A percentile compares a stretch with the other conserved stretches of the same genome.
phyloP scores from a whole-genome alignment of 2,797 vertebrate species.

The Mareca strepera region DNA sequence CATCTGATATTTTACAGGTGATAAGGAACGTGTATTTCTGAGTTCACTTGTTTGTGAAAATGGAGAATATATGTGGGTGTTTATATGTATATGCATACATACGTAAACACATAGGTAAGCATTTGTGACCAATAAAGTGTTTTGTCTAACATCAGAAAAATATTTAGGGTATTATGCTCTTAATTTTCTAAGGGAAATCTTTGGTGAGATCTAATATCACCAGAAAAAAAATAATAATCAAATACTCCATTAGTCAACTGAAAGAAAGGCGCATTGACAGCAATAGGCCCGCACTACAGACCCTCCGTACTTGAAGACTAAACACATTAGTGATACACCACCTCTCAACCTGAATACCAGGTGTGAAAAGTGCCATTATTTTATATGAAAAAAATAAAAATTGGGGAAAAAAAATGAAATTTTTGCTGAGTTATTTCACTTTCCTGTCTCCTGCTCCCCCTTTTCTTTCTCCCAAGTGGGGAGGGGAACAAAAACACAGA shows the following conservation, averaged over 20 bases:
- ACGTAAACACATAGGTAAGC: background rate
- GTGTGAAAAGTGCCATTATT: rapidly evolving
- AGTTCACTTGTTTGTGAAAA: background rate
- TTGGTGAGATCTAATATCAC: rapidly evolving
- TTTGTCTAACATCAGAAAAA: background rate
- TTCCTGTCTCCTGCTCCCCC: background rate
- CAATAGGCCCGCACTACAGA: background rate
- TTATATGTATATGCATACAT: background rate
- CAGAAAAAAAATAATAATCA: background rate
- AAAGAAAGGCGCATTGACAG: background rate
- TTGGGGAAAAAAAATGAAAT: background rate
- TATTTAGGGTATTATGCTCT: rapidly evolving
- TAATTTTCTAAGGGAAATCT: background rate
- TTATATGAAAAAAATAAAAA: background rate
- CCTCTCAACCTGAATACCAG: background rate
- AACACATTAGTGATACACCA: background rate
- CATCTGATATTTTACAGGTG: background rate
- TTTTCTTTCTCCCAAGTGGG: background rate
- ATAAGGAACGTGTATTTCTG: background rate
- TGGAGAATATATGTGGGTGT: background rate
- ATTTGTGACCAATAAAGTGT: no score
- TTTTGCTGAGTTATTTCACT: background rate
- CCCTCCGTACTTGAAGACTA: rapidly evolving
- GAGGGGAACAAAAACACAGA: background rate
- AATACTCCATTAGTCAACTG: background rate